Base-by-base conservation (phyloP, 2,113 vertebrate species). In the Calonectris borealis region DNA sequence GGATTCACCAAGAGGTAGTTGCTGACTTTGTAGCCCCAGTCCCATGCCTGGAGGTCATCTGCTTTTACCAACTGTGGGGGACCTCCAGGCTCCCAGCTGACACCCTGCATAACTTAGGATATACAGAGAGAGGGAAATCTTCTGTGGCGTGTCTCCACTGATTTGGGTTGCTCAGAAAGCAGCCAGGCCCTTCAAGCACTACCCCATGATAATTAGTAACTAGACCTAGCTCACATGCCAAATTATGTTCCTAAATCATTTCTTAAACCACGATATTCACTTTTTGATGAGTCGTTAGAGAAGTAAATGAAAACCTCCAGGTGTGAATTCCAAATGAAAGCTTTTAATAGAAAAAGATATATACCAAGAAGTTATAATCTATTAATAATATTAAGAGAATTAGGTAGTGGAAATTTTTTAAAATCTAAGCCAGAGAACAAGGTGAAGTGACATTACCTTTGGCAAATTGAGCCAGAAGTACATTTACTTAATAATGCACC, bases 251-350 rank as follows among this genome's bases (percentile, higher is more conserved):
- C 68, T 31, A 77, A 94, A 85, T 48, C 0, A 31, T 80, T 80
- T 93, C 54, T 64, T 91, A 65, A 79, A 52, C 66, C 40, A 42
- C 29, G 22, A 76, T 66, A 68, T 14, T 85, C 1, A 2, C 36
- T 86, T 90, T 82, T 84, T 65, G 93, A 93, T 77, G 88, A 96
- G 64, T 34, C 3, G 7, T 90, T 95, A 93, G 60, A 81, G 93
- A 88, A 93, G 55, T 62, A 96, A 83, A 95, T 77, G 1, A 83
- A 94, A 94, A 92, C 72, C 92, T 95, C 55, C 71, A 86, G 71
- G 71, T 96, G 42, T 70, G 79, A 92, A 83, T 92, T 78, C 46
- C 51, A 96, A 94, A 92, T 90, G 31, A 77, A 96, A 65, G 42
- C 2, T 0, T 61, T 94, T 80, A 69, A 61, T 42, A 70, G 81